Evolutionary conservation across 1,140 invertebrate genomes (phyloP).

Genomic region (Capitella teleta): DNA sequence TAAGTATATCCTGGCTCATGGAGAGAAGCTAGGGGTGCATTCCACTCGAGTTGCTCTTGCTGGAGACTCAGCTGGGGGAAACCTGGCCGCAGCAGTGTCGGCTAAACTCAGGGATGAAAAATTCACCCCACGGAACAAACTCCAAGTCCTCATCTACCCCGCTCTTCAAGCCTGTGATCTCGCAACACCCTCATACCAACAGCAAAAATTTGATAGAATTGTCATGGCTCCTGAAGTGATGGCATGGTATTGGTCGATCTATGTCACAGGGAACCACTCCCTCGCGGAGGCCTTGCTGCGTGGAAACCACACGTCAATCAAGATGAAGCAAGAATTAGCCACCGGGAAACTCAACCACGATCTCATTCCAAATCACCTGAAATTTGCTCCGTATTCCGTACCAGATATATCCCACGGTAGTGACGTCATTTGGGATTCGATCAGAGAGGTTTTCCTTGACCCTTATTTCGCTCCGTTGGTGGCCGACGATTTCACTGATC

Average conservation of each 20-base stretch:
- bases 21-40: neutral
- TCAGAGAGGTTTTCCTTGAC: conserved; percentile 2
- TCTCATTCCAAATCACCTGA: neutral
- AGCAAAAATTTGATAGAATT: too few relatives aligned
- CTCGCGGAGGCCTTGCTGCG: too few relatives aligned
- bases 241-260: too few relatives aligned
- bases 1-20: neutral
- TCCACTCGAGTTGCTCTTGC: neutral
- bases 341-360: neutral
- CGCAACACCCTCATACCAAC: neutral
- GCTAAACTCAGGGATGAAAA: conserved; percentile 7
- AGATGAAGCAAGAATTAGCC: too few relatives aligned
- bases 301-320: too few relatives aligned
- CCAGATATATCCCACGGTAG: neutral
- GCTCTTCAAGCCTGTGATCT: neutral
- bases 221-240: too few relatives aligned
- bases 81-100: conserved; percentile 11
- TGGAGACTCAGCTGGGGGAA: conserved; percentile 10
- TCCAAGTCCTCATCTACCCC: conserved; percentile 2
- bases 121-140: neutral
- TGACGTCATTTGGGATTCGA: neutral
- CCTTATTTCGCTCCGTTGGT: conserved; percentile 13
- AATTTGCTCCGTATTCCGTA: neutral
- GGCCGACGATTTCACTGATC: conserved; percentile 8
- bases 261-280: too few relatives aligned